Base-by-base conservation (phyloP, 2,888 invertebrate genomes). In the Drosophila greeni region DNA sequence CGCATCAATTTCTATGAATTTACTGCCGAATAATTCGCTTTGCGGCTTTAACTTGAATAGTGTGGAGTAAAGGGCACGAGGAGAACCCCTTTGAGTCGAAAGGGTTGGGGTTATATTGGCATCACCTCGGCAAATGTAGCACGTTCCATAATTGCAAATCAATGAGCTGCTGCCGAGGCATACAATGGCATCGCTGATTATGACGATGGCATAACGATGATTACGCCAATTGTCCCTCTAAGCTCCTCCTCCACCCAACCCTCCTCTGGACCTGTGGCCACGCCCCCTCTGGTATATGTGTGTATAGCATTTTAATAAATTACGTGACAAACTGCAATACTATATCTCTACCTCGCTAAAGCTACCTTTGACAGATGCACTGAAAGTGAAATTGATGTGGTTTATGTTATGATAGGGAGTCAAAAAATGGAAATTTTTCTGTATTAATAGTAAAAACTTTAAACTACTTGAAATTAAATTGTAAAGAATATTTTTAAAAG, bases 81-180 rank as follows among this genome's bases (percentile, higher is more conserved):
- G 16, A 14, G n/a, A 12, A 31, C 18, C 54, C 34, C 36, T 16
- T 61, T 14, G 20, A 31, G 39, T 55, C 55, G 40, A 37, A 39
- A 47, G 36, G 34, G 43, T 45, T 40, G 55, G 62, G 18, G 34
- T 48, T 33, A 39, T 24, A 12, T 49, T 29, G 26, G 39, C 47
- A 59, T 47, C 45, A 53, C 71, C 74, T 72, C 64, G 65, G 37
- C 55, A 57, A 57, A 57, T 74, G 29, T 40, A 64, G 77, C 82
- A 79, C 84, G 82, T 73, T 75, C 76, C 76, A 82, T 84, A 84
- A 82, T 82, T 84, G 82, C 82, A 82, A 82, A 81, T 83, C 81
- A 75, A 81, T 81, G 76, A 78, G 78, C 73, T 81, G 81, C 76
- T 70, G 52, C 37, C 40, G 52, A 39, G 52, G 52, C 67, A 72